Conservation (phyloP, 2,797 vertebrate species). For the Coluber constrictor region DNA sequence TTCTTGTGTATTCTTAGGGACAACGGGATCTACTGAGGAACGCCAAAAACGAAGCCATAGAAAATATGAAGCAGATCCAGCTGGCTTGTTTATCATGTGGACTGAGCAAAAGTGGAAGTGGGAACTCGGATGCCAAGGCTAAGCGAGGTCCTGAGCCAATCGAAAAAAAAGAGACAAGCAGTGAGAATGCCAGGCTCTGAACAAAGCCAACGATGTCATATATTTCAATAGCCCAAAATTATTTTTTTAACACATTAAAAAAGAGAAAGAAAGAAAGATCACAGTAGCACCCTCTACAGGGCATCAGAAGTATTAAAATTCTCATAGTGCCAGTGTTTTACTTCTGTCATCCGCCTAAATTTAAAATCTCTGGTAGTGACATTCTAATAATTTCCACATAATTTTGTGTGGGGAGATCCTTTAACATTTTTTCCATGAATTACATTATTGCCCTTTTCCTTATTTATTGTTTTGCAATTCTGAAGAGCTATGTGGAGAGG, state of each 20-base stretch:
- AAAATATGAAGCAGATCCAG: slow-evolving; percentile 92
- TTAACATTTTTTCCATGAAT: slow-evolving; percentile 42
- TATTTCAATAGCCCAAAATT: slow-evolving; percentile 50
- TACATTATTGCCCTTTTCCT: slow-evolving; percentile 52
- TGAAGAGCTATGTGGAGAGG: slow-evolving; percentile 54
- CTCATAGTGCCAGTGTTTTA: slow-evolving; percentile 71
- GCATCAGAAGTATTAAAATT: slow-evolving; percentile 60
- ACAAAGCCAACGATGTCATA: slow-evolving; percentile 26
- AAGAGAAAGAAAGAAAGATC: slow-evolving; percentile 7
- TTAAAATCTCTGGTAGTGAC: slow-evolving; percentile 53
- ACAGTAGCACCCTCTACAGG: slow-evolving; percentile 56
- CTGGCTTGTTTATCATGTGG: slow-evolving; percentile 89
- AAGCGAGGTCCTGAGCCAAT: slow-evolving; percentile 75
- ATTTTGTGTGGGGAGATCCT: slow-evolving; percentile 37
- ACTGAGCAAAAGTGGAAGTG: slow-evolving; percentile 72
- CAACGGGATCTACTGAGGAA: slow-evolving; percentile 91
- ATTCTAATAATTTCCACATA: slow-evolving; percentile 48
- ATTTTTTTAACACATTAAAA: slow-evolving; percentile 63
- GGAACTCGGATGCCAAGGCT: slow-evolving; percentile 60
- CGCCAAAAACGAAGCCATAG: slow-evolving; percentile 88
- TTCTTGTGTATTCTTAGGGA: slow-evolving; percentile 75
- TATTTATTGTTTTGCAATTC: slow-evolving; percentile 66
- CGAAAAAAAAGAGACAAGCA: slow-evolving; percentile 70
- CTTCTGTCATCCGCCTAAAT: slow-evolving; percentile 69
- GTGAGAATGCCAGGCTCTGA: slow-evolving; percentile 73